These are phyloP conservation scores for Myathropa florea DNA, from an alignment of 2,888 invertebrate genomes.

Conservation along the genomic window DNA sequence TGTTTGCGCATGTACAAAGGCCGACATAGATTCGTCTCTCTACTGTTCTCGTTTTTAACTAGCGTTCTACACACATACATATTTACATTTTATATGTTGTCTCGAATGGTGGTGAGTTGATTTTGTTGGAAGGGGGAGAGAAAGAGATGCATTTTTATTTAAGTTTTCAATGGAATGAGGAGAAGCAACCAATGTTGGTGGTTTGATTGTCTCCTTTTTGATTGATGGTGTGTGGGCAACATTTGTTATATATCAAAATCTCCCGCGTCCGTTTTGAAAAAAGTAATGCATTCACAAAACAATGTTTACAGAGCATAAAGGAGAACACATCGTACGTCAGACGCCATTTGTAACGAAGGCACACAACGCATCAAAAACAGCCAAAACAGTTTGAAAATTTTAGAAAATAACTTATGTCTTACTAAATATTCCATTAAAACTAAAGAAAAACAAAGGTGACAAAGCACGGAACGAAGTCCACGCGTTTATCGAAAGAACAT, in stretches of 20 bases:
- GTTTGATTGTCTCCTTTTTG: constrained; percentile 12
- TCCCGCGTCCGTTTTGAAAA: constrained; percentile 8
- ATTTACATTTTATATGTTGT: constrained; percentile 16
- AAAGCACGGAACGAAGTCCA: constrained; percentile 53
- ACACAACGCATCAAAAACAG: constrained; percentile 68
- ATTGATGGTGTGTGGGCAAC: not conserved
- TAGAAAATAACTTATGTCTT: constrained; percentile 68
- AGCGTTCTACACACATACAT: constrained; percentile 7
- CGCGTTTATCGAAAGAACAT: constrained; percentile 41
- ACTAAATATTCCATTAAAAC: constrained; percentile 67
- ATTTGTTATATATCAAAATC: constrained; percentile 7
- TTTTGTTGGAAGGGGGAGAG: not conserved
- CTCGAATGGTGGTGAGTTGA: constrained; percentile 2
- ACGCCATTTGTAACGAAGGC: constrained; percentile 68
- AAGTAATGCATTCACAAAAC: constrained; percentile 21
- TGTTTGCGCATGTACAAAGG: constrained; percentile 70
- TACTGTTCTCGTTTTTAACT: constrained; percentile 22
- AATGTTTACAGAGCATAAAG: constrained; percentile 29
- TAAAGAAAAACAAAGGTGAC: constrained; percentile 68
- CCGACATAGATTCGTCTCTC: constrained; percentile 62
- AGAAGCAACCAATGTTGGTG: constrained; percentile 51
- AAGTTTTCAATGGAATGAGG: constrained; percentile 14
- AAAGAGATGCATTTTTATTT: constrained; percentile 26
- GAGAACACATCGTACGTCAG: constrained; percentile 47
- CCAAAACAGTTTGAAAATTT: constrained; percentile 61